Conservation (phyloP, 2,888 invertebrate species). For the Salticus scenicus region DNA sequence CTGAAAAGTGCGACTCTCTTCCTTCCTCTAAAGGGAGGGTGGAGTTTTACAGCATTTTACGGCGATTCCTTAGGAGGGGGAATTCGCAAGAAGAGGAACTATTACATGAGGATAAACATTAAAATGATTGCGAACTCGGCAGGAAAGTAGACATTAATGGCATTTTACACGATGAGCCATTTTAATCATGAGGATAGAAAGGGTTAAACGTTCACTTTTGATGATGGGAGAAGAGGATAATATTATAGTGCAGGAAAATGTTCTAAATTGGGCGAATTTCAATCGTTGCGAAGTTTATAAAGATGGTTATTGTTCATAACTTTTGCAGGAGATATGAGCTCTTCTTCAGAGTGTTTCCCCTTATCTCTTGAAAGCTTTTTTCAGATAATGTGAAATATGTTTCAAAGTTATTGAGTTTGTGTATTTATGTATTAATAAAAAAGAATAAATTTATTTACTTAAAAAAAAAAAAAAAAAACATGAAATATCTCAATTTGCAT, state of each 20-base stretch:
- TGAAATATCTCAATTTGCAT: too few relatives aligned
- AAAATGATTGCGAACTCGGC: conserved; percentile 26
- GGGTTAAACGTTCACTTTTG: conserved; percentile 12
- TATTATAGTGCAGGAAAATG: background rate
- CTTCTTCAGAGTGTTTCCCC: too few relatives aligned
- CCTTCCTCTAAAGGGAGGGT: too few relatives aligned
- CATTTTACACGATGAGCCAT: conserved; percentile 19
- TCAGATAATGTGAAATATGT: background rate
- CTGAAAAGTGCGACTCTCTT: conserved; percentile 30
- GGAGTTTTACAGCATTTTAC: conserved; percentile 40
- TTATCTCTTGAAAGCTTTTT: too few relatives aligned
- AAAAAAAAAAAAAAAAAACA: too few relatives aligned
- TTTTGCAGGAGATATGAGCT: too few relatives aligned
- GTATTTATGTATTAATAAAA: too few relatives aligned
- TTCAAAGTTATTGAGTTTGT: too few relatives aligned
- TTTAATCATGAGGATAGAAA: conserved; percentile 42
- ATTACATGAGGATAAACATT: conserved; percentile 31
- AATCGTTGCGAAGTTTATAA: background rate
- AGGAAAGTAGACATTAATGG: background rate
- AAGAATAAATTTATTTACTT: too few relatives aligned
- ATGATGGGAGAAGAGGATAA: background rate
- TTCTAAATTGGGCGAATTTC: background rate
- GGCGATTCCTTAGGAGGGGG: background rate
- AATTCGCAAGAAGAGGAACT: conserved; percentile 18
- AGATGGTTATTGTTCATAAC: background rate